Conservation (phyloP, 2,888 invertebrate genomes). For the Sclerodermus sp. region DNA sequence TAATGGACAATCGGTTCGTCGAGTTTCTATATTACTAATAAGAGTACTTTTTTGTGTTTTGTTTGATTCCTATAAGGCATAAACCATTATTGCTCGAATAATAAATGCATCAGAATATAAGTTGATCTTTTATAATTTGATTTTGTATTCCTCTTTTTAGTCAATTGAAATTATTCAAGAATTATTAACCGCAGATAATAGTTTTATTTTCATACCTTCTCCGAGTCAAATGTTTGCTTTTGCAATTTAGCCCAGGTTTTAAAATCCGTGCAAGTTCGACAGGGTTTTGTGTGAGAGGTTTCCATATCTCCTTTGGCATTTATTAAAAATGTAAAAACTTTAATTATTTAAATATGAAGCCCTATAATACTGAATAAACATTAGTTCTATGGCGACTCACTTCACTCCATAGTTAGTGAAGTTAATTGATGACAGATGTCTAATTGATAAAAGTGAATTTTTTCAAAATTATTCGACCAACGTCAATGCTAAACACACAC, state of each 20-base stretch:
- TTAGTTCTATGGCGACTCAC: background rate
- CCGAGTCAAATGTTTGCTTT: slow-evolving; percentile 55
- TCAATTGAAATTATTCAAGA: background rate
- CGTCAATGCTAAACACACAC: no score
- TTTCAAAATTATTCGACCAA: no score
- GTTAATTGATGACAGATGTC: no score
- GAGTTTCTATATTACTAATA: slow-evolving; percentile 8
- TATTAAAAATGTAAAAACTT: background rate
- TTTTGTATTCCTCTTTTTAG: background rate
- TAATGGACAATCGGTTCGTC: slow-evolving; percentile 69
- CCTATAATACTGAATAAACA: background rate
- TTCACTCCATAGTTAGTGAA: no score
- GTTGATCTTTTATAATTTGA: background rate
- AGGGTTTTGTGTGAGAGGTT: slow-evolving; percentile 58
- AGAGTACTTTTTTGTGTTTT: slow-evolving; percentile 25
- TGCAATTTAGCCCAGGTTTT: slow-evolving; percentile 72
- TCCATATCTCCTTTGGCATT: slow-evolving; percentile 27
- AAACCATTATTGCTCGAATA: no score
- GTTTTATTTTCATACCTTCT: slow-evolving; percentile 34
- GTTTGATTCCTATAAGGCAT: slow-evolving; percentile 14
- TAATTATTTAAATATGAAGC: background rate
- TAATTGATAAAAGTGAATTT: no score
- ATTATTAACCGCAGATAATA: background rate
- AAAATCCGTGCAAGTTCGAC: slow-evolving; percentile 73
- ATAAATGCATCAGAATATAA: background rate